Base-by-base conservation (phyloP, 2,888 invertebrate genomes). In the Rhagophthalmus giganteus region DNA sequence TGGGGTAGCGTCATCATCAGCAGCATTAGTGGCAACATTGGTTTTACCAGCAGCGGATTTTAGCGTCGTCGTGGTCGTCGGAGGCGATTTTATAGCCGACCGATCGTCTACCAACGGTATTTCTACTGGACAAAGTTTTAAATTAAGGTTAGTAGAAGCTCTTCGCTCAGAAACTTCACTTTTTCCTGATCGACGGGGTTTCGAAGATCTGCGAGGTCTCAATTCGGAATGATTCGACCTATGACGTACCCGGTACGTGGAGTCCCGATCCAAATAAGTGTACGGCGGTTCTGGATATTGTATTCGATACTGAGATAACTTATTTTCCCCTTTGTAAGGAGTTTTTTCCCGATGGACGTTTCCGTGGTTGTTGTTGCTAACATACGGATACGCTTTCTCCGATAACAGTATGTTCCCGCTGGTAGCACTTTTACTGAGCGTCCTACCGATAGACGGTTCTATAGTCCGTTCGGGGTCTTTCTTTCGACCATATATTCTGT, bases 341-440 rank as follows among this genome's bases (percentile, higher is more conserved):
- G 85, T 84, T 74, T 86, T 87, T 58, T 86, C 85, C 60, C 81
- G 76, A 3, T 77, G 77, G 61, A 78, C 76, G n/a, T n/a, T n/a
- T n/a, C n/a, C n/a, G n/a, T n/a, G n/a, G 37, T 44, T 55, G 34
- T 55, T 66, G 1, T 69, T 65, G 7, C 72, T 71, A 1, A 79
- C 79, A 64, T 80, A 81, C 0, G 85, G 83, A 64, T 83, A 84
- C 0, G 81, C 78, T 66, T 84, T 86, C 69, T 87, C 86, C 33
- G 84, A 81, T 55, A 90, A 79, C 6, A 88, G 78, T 41, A 89
- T 85, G 58, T 71, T 74, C 9, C 70, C 65, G 2, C 85, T 83
- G 1, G 89, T 87, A 9, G 88, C 80, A 69, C 88, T 90, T 69
- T 87, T 84, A 62, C 84, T 76, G 16, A 89, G 70, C 11, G 61